Evolutionary conservation across 1,140 invertebrate species (phyloP).

Genomic region (Anthonomus grandis): DNA sequence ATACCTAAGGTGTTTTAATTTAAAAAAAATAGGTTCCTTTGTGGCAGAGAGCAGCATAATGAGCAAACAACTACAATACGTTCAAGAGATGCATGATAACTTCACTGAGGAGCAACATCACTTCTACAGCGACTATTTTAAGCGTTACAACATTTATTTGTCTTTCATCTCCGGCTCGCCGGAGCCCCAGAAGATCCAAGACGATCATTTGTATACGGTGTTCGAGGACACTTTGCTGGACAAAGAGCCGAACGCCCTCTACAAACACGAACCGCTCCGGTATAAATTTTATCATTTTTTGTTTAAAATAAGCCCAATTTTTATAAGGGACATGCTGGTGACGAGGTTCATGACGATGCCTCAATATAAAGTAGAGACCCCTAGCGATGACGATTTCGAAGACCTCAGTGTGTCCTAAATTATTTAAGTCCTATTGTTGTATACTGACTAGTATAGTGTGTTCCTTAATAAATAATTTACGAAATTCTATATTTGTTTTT

Average conservation of each 20-base stretch:
- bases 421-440: no score
- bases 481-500: no score
- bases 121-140: constrained; percentile 59
- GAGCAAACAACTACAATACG: constrained; percentile 51
- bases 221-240: constrained; percentile 56
- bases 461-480: no score
- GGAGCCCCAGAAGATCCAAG: constrained; percentile 48
- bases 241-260: constrained; percentile 50
- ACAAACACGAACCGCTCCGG: constrained; percentile 54
- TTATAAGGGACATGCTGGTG: constrained; percentile 55
- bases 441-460: no score
- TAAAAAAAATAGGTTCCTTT: constrained; percentile 59
- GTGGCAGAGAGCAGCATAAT: constrained; percentile 57
- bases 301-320: constrained; percentile 51
- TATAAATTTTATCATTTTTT: constrained; percentile 54
- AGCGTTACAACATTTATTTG: constrained; percentile 55
- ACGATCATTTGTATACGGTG: constrained; percentile 50
- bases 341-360: constrained; percentile 56
- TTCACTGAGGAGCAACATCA: constrained; percentile 53
- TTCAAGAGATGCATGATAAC: constrained; percentile 52
- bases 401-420: no score
- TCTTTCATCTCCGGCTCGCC: constrained; percentile 43
- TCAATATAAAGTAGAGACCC: constrained; percentile 23
- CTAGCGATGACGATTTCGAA: constrained; percentile 11
- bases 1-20: no score